phyloP scores from a whole-genome alignment of 2,113 vertebrate genomes.

The Cyphomyrus plagiostoma region DNA sequence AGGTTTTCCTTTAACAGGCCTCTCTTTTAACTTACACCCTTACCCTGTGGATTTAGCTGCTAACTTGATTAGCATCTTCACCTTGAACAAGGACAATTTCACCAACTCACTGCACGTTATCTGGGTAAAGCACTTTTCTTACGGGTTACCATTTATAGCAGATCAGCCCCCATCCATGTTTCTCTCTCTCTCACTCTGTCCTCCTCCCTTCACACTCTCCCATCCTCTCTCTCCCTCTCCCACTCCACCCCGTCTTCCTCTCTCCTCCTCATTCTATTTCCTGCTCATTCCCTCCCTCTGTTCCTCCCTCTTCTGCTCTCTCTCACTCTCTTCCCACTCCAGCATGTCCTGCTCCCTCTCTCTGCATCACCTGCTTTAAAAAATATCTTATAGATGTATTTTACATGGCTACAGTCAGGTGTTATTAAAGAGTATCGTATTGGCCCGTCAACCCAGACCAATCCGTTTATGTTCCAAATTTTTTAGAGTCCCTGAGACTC shows the following conservation, averaged over 20 bases:
- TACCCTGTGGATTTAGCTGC: background rate
- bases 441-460: background rate
- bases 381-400: background rate
- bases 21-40: background rate
- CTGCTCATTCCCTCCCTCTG: background rate
- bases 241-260: background rate
- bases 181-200: background rate
- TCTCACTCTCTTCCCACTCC: background rate
- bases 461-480: background rate
- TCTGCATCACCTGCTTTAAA: background rate
- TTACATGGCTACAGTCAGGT: background rate
- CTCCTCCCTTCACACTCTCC: background rate
- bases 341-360: background rate
- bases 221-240: background rate
- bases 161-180: background rate
- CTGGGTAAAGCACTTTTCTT: background rate
- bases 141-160: background rate
- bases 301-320: background rate
- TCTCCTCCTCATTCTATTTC: background rate
- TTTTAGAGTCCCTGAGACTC: background rate
- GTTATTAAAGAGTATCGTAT: background rate
- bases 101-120: background rate
- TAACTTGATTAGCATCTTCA: slow-evolving; percentile 2
- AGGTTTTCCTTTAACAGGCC: background rate
- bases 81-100: background rate